A percentile compares a stretch with the other conserved stretches of the same genome.
Evolutionary conservation across 1,140 invertebrate genomes (phyloP).

Genomic region (Vanessa atalanta): DNA sequence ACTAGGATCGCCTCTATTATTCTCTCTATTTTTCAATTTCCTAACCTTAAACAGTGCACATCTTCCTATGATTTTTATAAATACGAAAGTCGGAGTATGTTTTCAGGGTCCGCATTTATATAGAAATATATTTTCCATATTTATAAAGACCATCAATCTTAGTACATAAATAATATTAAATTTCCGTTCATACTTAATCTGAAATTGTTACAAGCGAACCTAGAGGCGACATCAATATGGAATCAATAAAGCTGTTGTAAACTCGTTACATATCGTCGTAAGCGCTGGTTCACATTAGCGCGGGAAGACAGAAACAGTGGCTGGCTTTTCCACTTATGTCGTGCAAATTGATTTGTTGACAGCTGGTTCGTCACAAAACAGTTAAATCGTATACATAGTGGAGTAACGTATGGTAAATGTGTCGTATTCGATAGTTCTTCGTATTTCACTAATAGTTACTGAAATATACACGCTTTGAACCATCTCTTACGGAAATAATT

Average conservation of each 20-base stretch:
- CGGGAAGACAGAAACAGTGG: too few species aligned
- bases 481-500: not conserved
- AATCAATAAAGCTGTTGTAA: conserved; percentile 18
- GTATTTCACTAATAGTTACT: too few species aligned
- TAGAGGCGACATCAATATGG: conserved; percentile 23
- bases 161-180: conserved; percentile 8
- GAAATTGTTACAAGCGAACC: conserved; percentile 19
- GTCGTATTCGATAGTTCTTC: too few species aligned
- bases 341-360: too few species aligned
- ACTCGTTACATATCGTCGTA: not conserved
- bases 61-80: conserved; percentile 14
- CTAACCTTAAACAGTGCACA: conserved; percentile 15
- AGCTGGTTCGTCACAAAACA: too few species aligned
- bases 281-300: not conserved
- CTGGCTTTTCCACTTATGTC: too few species aligned
- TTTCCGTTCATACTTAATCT: conserved; percentile 6
- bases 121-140: not conserved
- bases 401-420: too few species aligned
- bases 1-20: conserved; percentile 22
- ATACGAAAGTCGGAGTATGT: not conserved
- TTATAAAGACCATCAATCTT: conserved; percentile 3
- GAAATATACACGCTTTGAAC: too few species aligned
- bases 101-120: conserved; percentile 9
- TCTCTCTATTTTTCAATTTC: conserved; percentile 9
- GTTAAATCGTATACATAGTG: too few species aligned